Conservation (phyloP, 2,797 vertebrate genomes). For the Siniperca undulata region DNA sequence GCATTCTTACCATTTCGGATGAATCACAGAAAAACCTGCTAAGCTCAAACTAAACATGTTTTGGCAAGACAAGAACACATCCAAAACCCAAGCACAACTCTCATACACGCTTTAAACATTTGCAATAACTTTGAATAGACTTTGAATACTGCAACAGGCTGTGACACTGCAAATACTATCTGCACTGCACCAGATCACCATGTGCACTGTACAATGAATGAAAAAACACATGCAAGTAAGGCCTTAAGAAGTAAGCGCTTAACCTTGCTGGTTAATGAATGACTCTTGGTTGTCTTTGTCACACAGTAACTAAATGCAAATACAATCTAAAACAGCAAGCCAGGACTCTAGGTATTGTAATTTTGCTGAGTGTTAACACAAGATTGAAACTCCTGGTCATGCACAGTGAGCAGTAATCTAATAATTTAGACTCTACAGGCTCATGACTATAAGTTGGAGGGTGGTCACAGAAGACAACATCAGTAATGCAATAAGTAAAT, state of each 20-base stretch:
- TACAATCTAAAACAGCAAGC: conserved; percentile 18
- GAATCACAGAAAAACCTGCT: conserved; percentile 27
- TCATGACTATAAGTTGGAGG: conserved; percentile 48
- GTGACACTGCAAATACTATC: background rate
- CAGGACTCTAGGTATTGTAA: conserved; percentile 35
- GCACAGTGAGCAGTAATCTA: conserved; percentile 45
- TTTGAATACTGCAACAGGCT: conserved; percentile 51
- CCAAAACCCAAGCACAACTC: conserved; percentile 1
- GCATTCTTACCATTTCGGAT: background rate
- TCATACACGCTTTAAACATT: conserved; percentile 35
- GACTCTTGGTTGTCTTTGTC: conserved; percentile 52
- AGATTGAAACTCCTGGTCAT: conserved; percentile 45
- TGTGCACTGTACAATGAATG: conserved; percentile 20
- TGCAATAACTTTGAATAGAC: conserved; percentile 56
- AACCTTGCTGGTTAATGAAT: conserved; percentile 69
- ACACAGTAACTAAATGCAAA: conserved; percentile 71
- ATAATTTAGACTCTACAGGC: conserved; percentile 51
- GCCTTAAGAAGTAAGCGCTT: conserved; percentile 30
- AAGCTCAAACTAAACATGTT: conserved; percentile 9
- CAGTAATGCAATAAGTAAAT: conserved; percentile 64
- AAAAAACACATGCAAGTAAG: conserved; percentile 6
- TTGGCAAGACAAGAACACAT: conserved; percentile 4
- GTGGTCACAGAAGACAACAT: conserved; percentile 58
- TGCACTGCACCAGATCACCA: background rate
- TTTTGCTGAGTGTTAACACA: conserved; percentile 50